These are phyloP conservation scores for Dasypolia templi DNA, from an alignment of 2,888 invertebrate species.

Conservation along the genomic window DNA sequence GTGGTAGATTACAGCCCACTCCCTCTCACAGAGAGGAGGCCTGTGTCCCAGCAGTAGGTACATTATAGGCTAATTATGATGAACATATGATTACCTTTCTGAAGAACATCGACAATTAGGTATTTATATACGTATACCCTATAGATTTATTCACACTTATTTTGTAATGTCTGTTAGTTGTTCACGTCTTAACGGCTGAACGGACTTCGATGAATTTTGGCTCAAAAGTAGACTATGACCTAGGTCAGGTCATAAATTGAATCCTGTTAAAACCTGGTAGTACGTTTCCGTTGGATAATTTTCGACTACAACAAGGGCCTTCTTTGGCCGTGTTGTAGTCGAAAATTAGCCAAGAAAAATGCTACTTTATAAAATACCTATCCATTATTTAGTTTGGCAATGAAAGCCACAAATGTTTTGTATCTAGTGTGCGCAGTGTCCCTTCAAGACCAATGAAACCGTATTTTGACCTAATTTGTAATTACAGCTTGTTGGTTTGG, in stretches of 20 bases:
- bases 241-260: neutral
- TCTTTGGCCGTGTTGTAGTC: too few relatives aligned
- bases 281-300: neutral
- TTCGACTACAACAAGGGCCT: neutral
- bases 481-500: constrained; percentile 30
- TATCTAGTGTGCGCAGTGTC: neutral
- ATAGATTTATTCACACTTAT: neutral
- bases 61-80: too few relatives aligned
- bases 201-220: neutral
- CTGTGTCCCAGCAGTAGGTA: too few relatives aligned
- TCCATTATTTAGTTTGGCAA: neutral
- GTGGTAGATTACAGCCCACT: too few relatives aligned
- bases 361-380: too few relatives aligned
- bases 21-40: too few relatives aligned
- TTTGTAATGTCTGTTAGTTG: neutral
- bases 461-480: constrained; percentile 16
- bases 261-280: neutral
- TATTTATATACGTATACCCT: neutral
- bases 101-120: neutral
- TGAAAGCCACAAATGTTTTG: neutral
- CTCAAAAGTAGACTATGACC: neutral
- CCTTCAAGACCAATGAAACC: neutral
- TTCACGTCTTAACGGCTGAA: neutral
- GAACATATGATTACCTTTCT: too few relatives aligned
- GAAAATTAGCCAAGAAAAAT: too few relatives aligned